Conservation (phyloP, 2,797 vertebrate genomes). For the Cynodonichthys magdalenae region DNA sequence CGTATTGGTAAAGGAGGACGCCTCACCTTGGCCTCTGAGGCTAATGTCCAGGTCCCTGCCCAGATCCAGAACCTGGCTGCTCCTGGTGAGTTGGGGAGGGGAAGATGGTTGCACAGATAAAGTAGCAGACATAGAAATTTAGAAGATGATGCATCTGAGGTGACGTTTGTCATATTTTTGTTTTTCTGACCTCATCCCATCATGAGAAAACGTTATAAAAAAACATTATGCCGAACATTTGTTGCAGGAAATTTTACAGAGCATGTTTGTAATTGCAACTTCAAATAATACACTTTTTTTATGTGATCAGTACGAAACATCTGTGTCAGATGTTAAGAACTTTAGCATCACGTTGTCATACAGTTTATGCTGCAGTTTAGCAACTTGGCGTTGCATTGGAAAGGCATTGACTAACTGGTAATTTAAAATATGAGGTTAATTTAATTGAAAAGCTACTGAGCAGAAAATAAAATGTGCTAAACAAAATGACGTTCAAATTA, state of each 20-base stretch:
- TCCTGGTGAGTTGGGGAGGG: conserved; percentile 80
- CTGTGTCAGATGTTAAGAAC: background rate
- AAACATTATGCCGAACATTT: background rate
- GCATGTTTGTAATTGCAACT: background rate
- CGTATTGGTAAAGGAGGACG: conserved; percentile 92
- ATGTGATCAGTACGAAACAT: background rate
- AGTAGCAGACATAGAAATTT: background rate
- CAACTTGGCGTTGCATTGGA: background rate
- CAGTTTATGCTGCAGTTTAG: background rate
- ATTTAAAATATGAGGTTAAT: background rate
- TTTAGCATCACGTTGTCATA: background rate
- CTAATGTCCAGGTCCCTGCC: conserved; percentile 70
- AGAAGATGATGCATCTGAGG: background rate
- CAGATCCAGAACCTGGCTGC: conserved; percentile 75
- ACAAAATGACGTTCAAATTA: too few species aligned
- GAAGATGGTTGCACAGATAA: background rate
- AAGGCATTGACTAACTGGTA: background rate
- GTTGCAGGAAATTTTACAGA: background rate
- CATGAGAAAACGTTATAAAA: background rate
- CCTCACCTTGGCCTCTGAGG: conserved; percentile 86
- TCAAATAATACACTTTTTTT: background rate
- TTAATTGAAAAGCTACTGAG: background rate
- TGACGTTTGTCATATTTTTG: background rate
- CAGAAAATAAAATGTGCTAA: too few species aligned
- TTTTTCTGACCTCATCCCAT: background rate